Conservation (phyloP, 1,140 invertebrate genomes). For the Bombus huntii region DNA sequence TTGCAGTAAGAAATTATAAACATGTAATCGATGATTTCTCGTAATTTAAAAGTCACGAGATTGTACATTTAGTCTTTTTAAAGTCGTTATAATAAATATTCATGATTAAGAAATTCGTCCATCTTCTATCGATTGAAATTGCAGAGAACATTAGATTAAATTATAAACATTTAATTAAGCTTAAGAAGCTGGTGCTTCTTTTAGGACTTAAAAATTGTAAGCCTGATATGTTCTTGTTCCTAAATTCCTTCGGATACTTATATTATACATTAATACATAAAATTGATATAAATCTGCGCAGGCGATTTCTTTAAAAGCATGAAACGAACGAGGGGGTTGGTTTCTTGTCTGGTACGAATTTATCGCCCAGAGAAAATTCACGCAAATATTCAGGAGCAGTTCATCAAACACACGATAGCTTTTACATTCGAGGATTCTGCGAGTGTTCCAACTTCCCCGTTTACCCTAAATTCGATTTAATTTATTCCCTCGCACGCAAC, state of each 20-base stretch:
- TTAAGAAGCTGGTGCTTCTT: background rate
- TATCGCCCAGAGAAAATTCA: constrained; percentile 7
- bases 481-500: background rate
- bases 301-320: background rate
- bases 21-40: too few relatives aligned
- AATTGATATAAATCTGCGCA: background rate
- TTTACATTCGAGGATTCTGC: constrained; percentile 7
- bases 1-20: too few relatives aligned
- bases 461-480: background rate
- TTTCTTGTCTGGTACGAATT: background rate
- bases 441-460: constrained; percentile 11
- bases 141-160: too few relatives aligned
- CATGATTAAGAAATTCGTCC: too few relatives aligned
- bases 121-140: too few relatives aligned
- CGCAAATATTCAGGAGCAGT: constrained; percentile 5
- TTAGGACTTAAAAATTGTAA: background rate
- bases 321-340: too few relatives aligned
- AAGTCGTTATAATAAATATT: too few relatives aligned
- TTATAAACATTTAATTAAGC: too few relatives aligned
- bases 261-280: background rate
- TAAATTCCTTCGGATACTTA: background rate
- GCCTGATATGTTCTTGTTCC: background rate
- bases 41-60: too few relatives aligned
- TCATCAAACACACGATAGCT: constrained; percentile 16
- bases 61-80: too few relatives aligned